Evolutionary conservation across 2,797 vertebrate species (phyloP).

Genomic region (Fistularia commersonii): DNA sequence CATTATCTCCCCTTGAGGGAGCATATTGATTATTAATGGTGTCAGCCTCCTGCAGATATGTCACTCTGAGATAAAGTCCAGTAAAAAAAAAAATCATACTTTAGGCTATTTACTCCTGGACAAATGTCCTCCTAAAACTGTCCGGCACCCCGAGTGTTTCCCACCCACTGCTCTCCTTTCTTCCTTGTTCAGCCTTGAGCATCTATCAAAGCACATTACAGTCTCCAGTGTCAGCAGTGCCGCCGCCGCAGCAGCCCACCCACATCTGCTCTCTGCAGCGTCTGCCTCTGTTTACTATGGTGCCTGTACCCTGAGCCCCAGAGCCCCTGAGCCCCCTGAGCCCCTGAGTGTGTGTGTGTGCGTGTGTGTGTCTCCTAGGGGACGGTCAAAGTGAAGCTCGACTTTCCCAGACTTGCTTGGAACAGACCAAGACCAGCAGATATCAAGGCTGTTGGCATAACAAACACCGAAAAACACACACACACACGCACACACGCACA

Average conservation of each 20-base stretch:
- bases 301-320: conserved; percentile 21
- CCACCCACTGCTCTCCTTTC: conserved; percentile 2
- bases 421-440: no score
- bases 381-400: conserved; percentile 9
- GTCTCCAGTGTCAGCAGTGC: conserved; percentile 17
- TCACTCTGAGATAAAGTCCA: no score
- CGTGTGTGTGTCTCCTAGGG: background rate
- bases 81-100: no score
- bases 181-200: conserved; percentile 20
- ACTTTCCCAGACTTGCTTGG: background rate
- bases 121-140: no score
- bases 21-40: no score
- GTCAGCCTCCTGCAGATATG: no score
- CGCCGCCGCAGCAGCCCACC: background rate
- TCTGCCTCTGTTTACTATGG: conserved; percentile 9
- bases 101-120: no score
- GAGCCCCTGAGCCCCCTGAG: conserved; percentile 3
- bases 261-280: background rate
- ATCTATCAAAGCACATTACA: conserved; percentile 42
- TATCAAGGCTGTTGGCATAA: no score
- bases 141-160: no score
- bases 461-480: no score
- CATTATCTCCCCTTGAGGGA: no score
- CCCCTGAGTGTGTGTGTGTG: background rate
- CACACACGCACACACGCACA: no score